Conservation (phyloP, 2,797 vertebrate species). For the Agapornis canus region DNA sequence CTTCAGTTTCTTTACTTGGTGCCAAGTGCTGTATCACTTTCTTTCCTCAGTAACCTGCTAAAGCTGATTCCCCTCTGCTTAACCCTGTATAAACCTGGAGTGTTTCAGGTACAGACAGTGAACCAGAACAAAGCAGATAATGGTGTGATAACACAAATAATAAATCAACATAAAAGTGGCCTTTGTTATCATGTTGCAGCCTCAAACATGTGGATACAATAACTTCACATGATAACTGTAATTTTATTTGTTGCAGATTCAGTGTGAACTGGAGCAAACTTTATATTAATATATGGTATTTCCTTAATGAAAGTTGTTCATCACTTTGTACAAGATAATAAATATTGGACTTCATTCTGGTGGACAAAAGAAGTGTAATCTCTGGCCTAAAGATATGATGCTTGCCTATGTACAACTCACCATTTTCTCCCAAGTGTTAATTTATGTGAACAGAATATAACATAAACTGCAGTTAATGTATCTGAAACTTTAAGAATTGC, state of each 20-base stretch:
- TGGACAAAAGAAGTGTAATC: neutral
- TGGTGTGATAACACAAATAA: neutral
- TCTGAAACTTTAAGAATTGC: neutral
- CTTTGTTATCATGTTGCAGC: neutral
- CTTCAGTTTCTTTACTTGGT: neutral
- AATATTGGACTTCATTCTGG: neutral
- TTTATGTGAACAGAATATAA: neutral
- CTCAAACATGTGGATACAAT: neutral
- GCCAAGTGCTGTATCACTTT: neutral
- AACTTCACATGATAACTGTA: neutral
- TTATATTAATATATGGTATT: neutral
- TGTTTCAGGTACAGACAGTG: neutral
- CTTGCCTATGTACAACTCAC: neutral
- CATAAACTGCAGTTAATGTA: neutral
- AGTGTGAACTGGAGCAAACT: neutral
- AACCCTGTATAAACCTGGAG: neutral
- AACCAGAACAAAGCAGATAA: neutral
- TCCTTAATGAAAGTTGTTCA: neutral
- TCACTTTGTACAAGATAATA: neutral
- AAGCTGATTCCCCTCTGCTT: neutral
- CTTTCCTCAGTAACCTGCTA: neutral
- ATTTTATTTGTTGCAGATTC: neutral
- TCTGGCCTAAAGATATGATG: neutral
- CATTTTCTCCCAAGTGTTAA: neutral
- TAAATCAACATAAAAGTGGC: neutral